Percentiles rank a stretch among this genome's conserved stretches.
Conservation (phyloP, 2,797 vertebrate genomes). For the Nannoperca australis region DNA sequence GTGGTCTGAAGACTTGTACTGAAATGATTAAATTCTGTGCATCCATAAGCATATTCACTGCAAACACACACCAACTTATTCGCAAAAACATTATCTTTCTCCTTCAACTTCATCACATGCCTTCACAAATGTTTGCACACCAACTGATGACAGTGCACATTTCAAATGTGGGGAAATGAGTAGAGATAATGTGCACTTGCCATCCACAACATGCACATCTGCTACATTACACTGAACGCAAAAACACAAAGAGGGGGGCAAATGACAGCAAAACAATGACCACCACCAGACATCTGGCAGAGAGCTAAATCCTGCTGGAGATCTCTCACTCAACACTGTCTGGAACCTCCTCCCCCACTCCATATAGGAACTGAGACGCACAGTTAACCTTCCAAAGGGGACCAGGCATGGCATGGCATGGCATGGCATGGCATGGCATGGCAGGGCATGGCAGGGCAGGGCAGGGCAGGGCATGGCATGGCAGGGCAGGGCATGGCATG, state of each 20-base stretch:
- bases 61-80: background rate
- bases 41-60: background rate
- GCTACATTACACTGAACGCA: slow-evolving; percentile 24
- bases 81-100: background rate
- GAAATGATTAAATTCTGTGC: background rate
- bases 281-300: slow-evolving; percentile 62
- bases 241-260: slow-evolving; percentile 29
- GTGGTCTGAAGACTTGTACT: background rate
- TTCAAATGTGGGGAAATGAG: background rate
- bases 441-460: slow-evolving; percentile 63
- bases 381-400: slow-evolving; percentile 58
- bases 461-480: background rate
- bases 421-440: slow-evolving; percentile 30
- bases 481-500: slow-evolving; percentile 29
- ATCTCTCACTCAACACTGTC: slow-evolving; percentile 59
- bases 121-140: background rate
- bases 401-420: slow-evolving; percentile 35
- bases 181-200: background rate
- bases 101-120: background rate
- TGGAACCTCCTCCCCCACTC: slow-evolving; percentile 65
- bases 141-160: background rate
- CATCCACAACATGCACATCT: slow-evolving; percentile 40
- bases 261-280: slow-evolving; percentile 35
- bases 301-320: slow-evolving; percentile 50
- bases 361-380: slow-evolving; percentile 42